Percentiles rank a stretch among this genome's conserved stretches.
Evolutionary conservation across 2,113 vertebrate species (phyloP).

Genomic region (Melanerpes aurifrons): DNA sequence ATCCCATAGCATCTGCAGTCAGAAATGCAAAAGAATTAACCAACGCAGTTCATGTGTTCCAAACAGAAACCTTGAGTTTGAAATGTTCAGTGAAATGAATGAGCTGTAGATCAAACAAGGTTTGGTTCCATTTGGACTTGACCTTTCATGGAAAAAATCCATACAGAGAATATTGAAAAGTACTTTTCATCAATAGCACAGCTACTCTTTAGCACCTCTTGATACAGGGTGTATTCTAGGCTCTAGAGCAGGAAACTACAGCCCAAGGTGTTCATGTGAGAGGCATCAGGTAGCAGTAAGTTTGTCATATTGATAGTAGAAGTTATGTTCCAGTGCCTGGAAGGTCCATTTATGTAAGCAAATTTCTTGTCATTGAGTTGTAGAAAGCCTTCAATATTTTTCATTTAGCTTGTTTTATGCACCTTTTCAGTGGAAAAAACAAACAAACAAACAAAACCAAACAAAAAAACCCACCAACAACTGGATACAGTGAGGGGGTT

Average conservation of each 20-base stretch:
- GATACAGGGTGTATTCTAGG: neutral
- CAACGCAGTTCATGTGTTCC: neutral
- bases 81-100: neutral
- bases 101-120: neutral
- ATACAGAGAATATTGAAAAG: neutral
- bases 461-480: neutral
- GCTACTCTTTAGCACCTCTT: neutral
- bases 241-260: neutral
- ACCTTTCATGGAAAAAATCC: neutral
- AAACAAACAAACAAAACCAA: too few species aligned
- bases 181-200: neutral
- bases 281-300: neutral
- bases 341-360: neutral
- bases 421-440: neutral
- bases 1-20: conserved; percentile 7
- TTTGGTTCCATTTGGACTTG: neutral
- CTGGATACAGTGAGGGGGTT: neutral
- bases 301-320: neutral
- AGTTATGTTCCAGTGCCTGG: neutral
- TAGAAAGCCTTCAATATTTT: neutral
- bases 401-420: neutral
- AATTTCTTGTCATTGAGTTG: neutral
- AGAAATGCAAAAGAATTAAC: conserved; percentile 10
- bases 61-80: conserved; percentile 1
- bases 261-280: neutral